phyloP scores from a whole-genome alignment of 2,888 invertebrate species.

The Tenodera sinensis region DNA sequence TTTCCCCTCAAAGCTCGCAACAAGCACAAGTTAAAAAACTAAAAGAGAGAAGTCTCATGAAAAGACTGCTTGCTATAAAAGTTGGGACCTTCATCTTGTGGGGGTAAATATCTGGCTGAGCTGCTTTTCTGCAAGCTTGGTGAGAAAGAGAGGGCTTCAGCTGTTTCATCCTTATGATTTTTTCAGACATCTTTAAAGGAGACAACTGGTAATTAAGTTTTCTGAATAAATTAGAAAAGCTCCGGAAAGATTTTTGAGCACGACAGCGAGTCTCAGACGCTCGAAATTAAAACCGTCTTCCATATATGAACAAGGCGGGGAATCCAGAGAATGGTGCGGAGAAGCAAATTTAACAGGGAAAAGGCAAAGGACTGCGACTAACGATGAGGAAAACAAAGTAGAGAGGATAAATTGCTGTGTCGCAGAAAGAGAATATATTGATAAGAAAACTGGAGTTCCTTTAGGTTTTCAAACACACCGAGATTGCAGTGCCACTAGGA shows the following conservation, averaged over 20 bases:
- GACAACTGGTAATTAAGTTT: conserved; percentile 30
- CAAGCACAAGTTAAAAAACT: not conserved
- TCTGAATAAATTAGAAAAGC: conserved; percentile 28
- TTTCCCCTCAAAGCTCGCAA: not conserved
- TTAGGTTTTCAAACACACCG: too few relatives aligned
- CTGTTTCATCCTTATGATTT: conserved; percentile 24
- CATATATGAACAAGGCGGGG: conserved; percentile 17
- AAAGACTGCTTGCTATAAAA: not conserved
- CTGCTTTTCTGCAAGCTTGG: not conserved
- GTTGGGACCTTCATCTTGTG: not conserved
- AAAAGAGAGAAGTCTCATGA: not conserved
- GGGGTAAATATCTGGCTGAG: conserved; percentile 12
- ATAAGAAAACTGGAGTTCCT: too few relatives aligned
- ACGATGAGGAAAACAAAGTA: not conserved
- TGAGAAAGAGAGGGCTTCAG: not conserved
- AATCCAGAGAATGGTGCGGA: not conserved
- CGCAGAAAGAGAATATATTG: too few relatives aligned
- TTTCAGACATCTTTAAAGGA: conserved; percentile 20
- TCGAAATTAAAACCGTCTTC: conserved; percentile 24
- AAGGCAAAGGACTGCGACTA: not conserved
- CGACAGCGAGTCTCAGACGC: conserved; percentile 16
- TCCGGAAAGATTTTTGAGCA: conserved; percentile 19
- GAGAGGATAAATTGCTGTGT: not conserved
- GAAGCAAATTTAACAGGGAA: not conserved
- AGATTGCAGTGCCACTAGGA: too few relatives aligned